Conservation (phyloP, 2,888 invertebrate species). For the Thecophora atra region DNA sequence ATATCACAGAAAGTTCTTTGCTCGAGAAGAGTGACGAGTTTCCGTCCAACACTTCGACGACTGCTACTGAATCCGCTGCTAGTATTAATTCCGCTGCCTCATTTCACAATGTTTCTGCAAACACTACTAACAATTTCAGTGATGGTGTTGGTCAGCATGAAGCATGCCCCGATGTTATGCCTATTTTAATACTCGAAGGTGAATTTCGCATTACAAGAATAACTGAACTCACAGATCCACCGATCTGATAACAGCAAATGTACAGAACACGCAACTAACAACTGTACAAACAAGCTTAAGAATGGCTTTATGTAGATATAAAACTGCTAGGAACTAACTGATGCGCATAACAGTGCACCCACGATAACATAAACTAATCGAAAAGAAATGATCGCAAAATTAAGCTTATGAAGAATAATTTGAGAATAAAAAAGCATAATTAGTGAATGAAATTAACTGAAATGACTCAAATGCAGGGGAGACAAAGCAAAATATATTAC, state of each 20-base stretch:
- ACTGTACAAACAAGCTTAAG: background rate
- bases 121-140: constrained; percentile 37
- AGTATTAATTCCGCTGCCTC: constrained; percentile 35
- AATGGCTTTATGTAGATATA: background rate
- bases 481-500: no score
- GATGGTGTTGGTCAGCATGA: constrained; percentile 32
- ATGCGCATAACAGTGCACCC: background rate
- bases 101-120: constrained; percentile 24
- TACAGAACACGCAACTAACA: background rate
- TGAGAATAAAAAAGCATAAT: no score
- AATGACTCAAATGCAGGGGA: no score
- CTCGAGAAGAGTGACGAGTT: constrained; percentile 24
- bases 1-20: constrained; percentile 41
- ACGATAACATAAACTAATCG: no score
- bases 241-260: no score
- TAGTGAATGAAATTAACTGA: no score
- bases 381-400: no score
- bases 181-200: constrained; percentile 89
- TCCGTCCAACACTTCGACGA: constrained; percentile 63
- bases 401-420: no score
- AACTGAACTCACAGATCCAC: no score
- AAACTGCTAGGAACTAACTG: background rate
- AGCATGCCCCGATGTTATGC: constrained; percentile 74
- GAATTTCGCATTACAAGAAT: constrained; percentile 63
- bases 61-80: constrained; percentile 41